Percentiles rank a stretch among this genome's conserved stretches.
Conservation (phyloP, 2,113 vertebrate species). For the Balaenoptera acutorostrata region DNA sequence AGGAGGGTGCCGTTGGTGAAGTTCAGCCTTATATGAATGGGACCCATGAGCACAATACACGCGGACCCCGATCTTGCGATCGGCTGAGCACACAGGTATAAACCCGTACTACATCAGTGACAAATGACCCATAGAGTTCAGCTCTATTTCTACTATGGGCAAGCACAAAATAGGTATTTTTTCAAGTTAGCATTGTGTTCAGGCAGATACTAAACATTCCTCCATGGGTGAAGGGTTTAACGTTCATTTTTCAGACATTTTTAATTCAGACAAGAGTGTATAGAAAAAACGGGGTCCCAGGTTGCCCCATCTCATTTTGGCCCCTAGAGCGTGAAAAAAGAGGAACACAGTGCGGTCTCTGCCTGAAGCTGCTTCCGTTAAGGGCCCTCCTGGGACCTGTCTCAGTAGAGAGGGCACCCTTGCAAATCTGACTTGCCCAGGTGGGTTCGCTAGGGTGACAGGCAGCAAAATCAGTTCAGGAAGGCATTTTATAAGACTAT, state of each 20-base stretch:
- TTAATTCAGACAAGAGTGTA: neutral
- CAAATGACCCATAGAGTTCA: neutral
- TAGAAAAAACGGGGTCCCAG: neutral
- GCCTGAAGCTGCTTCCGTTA: neutral
- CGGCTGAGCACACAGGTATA: no score
- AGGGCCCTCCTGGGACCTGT: neutral
- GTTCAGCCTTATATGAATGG: neutral
- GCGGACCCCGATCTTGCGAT: rapidly evolving
- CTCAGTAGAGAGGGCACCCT: neutral
- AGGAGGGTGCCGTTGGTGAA: neutral
- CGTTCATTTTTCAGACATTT: neutral
- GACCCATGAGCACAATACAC: neutral
- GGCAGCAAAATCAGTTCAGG: neutral
- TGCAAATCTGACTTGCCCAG: neutral
- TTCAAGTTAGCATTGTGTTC: neutral
- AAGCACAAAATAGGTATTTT: neutral
- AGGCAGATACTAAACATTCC: neutral
- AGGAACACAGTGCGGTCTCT: neutral
- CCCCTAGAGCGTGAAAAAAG: neutral
- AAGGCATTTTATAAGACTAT: neutral
- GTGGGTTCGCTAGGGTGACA: neutral
- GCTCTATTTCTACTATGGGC: neutral
- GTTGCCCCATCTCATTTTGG: neutral
- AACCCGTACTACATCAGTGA: neutral
- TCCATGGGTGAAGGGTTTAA: neutral